Conservation (phyloP, 2,797 vertebrate species). For the Tragopan temminckii region DNA sequence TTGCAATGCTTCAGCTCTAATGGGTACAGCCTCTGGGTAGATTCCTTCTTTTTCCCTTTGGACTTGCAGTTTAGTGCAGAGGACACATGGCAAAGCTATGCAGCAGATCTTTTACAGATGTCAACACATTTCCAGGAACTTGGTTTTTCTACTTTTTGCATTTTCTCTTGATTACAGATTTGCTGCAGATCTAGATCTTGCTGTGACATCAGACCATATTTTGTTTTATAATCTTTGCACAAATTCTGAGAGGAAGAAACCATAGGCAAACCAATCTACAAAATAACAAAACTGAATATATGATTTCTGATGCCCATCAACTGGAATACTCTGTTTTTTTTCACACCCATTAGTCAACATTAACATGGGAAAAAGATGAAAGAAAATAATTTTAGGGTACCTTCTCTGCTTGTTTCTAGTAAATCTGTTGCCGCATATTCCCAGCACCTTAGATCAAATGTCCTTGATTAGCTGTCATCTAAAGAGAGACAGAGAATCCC, state of each 20-base stretch:
- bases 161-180: not conserved
- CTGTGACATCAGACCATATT: not conserved
- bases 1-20: not conserved
- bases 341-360: not conserved
- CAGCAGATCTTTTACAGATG: not conserved
- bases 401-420: not conserved
- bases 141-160: not conserved
- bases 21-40: not conserved
- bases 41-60: not conserved
- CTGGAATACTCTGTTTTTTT: not conserved
- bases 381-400: not conserved
- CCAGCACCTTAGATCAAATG: not conserved
- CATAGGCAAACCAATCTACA: not conserved
- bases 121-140: not conserved
- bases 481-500: not conserved
- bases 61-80: not conserved
- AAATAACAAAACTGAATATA: not conserved
- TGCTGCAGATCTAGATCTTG: not conserved
- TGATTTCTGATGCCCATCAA: fast-evolving
- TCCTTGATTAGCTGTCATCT: not conserved
- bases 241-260: not conserved
- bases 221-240: not conserved
- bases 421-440: not conserved
- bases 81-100: not conserved
- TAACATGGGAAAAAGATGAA: not conserved